Evolutionary conservation across 2,797 vertebrate genomes (phyloP).

Genomic region (Hydrophis major): DNA sequence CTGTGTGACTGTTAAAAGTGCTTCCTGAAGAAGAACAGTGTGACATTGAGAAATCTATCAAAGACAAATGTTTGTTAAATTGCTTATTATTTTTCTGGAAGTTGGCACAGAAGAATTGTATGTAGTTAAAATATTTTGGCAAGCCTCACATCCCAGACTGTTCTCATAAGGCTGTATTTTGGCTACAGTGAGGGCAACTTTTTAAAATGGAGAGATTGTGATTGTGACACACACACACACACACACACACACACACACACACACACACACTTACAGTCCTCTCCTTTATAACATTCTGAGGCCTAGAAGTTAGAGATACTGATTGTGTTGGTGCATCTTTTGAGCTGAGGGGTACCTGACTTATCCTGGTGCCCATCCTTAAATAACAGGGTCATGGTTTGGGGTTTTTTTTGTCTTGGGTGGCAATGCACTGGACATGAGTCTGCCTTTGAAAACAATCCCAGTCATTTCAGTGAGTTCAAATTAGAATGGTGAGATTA

Average conservation of each 20-base stretch:
- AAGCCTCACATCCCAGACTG: neutral
- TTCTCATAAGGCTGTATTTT: neutral
- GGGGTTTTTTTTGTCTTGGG: neutral
- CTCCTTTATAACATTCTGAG: neutral
- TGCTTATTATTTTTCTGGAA: constrained; percentile 46
- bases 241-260: neutral
- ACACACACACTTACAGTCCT: neutral
- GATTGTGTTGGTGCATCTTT: neutral
- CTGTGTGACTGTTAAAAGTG: constrained; percentile 48
- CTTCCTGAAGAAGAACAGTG: constrained; percentile 61
- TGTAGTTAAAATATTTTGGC: neutral
- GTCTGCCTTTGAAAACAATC: neutral
- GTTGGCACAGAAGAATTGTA: neutral
- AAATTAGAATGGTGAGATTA: neutral
- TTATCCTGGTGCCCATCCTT: neutral
- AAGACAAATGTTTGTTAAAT: constrained; percentile 54
- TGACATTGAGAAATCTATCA: constrained; percentile 64
- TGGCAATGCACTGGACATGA: neutral
- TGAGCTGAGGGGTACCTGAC: neutral
- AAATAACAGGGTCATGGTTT: neutral
- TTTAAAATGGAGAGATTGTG: neutral
- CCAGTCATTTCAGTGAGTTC: neutral
- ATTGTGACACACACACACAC: neutral
- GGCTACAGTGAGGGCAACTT: neutral
- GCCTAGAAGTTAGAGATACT: neutral